Evolutionary conservation across 2,797 vertebrate genomes (phyloP).

Genomic region (Pampus argenteus): DNA sequence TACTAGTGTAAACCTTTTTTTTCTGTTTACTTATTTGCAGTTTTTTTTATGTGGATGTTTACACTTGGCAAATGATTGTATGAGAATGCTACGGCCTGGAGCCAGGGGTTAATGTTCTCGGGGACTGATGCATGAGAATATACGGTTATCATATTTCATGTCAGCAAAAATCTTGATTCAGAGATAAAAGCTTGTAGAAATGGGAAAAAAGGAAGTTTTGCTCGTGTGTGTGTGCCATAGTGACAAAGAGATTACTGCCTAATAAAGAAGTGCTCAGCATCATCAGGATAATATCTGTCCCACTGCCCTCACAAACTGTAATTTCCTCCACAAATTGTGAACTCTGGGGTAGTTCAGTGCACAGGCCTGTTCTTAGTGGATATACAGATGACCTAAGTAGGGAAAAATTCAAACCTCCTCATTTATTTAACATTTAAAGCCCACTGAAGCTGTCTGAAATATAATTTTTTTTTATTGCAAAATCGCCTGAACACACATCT

Average conservation of each 20-base stretch:
- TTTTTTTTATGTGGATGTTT: constrained; percentile 5
- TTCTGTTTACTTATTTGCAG: constrained; percentile 3
- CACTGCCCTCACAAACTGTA: background rate
- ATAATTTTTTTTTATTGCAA: constrained; percentile 32
- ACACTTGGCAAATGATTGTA: constrained; percentile 27
- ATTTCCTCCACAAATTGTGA: constrained; percentile 5
- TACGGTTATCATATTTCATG: background rate
- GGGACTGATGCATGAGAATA: background rate
- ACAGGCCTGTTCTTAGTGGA: constrained; percentile 5
- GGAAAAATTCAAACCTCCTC: constrained; percentile 3
- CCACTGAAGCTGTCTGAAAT: constrained; percentile 14
- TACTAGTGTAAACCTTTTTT: constrained; percentile 5
- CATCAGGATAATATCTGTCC: constrained; percentile 12
- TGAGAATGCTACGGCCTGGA: background rate
- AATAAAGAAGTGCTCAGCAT: constrained; percentile 1
- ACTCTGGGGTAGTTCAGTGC: constrained; percentile 8
- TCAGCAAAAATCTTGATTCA: background rate
- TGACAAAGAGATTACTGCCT: constrained; percentile 19
- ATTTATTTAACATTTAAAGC: constrained; percentile 8
- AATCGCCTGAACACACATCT: constrained; percentile 21
- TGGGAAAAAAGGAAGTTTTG: constrained; percentile 1
- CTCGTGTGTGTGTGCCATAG: background rate
- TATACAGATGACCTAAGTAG: background rate
- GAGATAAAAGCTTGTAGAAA: constrained; percentile 7
- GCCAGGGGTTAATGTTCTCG: background rate